Percentiles rank a stretch among this genome's conserved stretches.
These are phyloP conservation scores for Myotis daubentonii DNA, from an alignment of 2,797 vertebrate genomes.

Conservation along the genomic window DNA sequence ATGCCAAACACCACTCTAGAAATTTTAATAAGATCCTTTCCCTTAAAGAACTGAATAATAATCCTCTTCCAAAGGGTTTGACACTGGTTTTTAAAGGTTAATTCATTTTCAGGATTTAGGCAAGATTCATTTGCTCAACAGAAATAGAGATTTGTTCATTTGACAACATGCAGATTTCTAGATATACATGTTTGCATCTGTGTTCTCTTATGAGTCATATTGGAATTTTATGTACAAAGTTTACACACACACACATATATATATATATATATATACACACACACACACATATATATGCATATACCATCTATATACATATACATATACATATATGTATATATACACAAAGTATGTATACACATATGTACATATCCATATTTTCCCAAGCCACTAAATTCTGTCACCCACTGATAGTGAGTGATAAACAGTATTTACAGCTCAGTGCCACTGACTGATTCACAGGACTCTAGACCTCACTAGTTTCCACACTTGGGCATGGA, in stretches of 20 bases:
- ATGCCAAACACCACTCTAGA: background rate
- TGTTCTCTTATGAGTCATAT: background rate
- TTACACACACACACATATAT: background rate
- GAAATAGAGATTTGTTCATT: background rate
- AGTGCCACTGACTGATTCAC: background rate
- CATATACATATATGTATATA: too few relatives aligned
- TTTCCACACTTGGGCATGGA: background rate
- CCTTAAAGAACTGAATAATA: background rate
- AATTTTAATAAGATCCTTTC: background rate
- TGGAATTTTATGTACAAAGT: background rate
- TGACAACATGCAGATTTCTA: background rate
- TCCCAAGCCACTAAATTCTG: background rate
- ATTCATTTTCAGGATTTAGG: background rate
- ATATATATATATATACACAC: too few relatives aligned
- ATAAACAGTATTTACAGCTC: background rate
- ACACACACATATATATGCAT: too few relatives aligned
- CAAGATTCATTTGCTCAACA: background rate
- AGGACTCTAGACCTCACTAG: background rate
- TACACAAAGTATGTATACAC: background rate
- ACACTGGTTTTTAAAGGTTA: background rate
- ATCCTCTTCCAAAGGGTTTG: background rate
- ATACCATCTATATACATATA: too few relatives aligned
- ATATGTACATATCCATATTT: background rate
- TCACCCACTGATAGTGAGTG: background rate
- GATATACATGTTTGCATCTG: background rate